These are phyloP conservation scores for Trachurus trachurus DNA, from an alignment of 2,797 vertebrate genomes.

Conservation along the genomic window DNA sequence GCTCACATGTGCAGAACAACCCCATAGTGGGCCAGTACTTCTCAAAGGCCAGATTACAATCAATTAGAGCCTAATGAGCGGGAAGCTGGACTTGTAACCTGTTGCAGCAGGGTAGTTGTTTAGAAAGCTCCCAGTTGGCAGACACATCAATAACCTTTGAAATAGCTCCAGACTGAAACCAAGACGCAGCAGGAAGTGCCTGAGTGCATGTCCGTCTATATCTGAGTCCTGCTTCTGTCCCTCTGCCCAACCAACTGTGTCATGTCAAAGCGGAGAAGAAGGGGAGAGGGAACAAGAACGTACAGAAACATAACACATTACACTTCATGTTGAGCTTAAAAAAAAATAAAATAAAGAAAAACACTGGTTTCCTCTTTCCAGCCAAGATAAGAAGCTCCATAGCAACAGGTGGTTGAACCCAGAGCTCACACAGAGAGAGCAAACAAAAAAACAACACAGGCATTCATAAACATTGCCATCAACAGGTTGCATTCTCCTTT, in stretches of 20 bases:
- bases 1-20: constrained; percentile 77
- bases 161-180: constrained; percentile 85
- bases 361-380: constrained; percentile 20
- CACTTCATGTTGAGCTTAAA: background rate
- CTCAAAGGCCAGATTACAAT: constrained; percentile 88
- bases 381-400: constrained; percentile 5
- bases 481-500: constrained; percentile 60
- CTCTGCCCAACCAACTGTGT: constrained; percentile 26
- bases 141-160: constrained; percentile 86
- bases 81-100: constrained; percentile 84
- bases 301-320: constrained; percentile 20
- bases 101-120: constrained; percentile 80
- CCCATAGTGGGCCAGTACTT: constrained; percentile 76
- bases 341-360: background rate
- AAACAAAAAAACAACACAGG: constrained; percentile 66
- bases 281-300: constrained; percentile 18
- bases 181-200: constrained; percentile 75
- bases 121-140: constrained; percentile 84
- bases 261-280: background rate
- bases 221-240: constrained; percentile 53
- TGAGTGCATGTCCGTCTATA: constrained; percentile 70
- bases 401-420: constrained; percentile 45
- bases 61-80: constrained; percentile 89
- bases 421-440: constrained; percentile 71
- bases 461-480: constrained; percentile 76